Percentiles rank a stretch among this genome's conserved stretches.
Evolutionary conservation across 2,797 vertebrate species (phyloP).

Genomic region (Catamblyrhynchus diadema): DNA sequence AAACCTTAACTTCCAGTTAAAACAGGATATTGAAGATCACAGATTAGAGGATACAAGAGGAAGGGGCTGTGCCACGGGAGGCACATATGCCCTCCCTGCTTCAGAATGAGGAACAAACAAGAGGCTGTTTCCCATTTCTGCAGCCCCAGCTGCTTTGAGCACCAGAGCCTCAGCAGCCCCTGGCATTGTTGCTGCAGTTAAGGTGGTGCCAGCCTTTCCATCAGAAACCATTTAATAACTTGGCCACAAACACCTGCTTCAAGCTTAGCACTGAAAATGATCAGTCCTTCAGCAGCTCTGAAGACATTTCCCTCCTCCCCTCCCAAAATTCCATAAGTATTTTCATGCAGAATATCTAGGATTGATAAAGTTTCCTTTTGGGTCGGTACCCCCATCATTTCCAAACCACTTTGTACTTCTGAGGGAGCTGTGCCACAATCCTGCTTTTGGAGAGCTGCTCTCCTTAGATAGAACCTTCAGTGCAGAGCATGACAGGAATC

Average conservation of each 20-base stretch:
- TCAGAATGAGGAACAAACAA: slow-evolving; percentile 50
- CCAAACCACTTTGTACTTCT: background rate
- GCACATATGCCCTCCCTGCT: background rate
- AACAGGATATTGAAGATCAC: slow-evolving; percentile 12
- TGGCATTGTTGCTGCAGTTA: background rate
- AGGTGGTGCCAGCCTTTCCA: background rate
- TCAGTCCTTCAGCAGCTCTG: background rate
- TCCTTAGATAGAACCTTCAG: background rate
- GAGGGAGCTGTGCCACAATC: background rate
- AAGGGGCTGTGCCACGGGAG: background rate
- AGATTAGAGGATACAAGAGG: slow-evolving; percentile 29
- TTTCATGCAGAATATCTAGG: background rate
- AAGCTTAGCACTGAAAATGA: background rate
- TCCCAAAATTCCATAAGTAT: background rate
- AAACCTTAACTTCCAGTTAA: slow-evolving; percentile 18
- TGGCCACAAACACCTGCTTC: background rate
- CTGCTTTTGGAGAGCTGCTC: background rate
- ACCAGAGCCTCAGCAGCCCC: background rate
- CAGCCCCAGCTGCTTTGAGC: background rate
- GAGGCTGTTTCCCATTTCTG: slow-evolving; percentile 26
- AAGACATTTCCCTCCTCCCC: background rate
- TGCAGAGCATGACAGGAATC: background rate
- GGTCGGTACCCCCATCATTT: background rate
- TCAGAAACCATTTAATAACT: background rate
- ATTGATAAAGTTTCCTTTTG: background rate